Evolutionary conservation across 2,797 vertebrate species (phyloP), one percentile per base, ranked within the genome.

Genomic region (Aeoliscus strigatus): DNA sequence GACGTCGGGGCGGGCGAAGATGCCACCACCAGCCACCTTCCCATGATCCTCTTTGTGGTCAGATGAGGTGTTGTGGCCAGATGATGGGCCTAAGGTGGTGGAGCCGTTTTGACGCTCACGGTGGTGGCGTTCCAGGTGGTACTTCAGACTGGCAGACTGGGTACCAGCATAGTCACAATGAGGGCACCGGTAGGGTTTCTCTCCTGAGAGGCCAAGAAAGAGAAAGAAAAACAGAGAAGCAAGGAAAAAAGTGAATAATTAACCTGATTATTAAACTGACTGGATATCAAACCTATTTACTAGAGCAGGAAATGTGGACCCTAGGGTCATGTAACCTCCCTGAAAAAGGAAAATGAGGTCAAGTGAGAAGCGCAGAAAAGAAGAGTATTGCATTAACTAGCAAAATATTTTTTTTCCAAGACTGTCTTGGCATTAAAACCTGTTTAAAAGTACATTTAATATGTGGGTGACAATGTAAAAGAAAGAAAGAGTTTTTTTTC

Each of bases 101-200:
- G 91, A 73, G 14, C 89, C 85, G 11, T 90, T 91, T 70, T 91
- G 89, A 67, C 93, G 91, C 78, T 94, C 92, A 29, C 92, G 83
- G 75, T 95, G 93, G 70, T 96, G 92, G 30, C 93, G 87, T 71
- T 95, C 92, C 33, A 94, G 86, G 72, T 96, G 93, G 66, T 95
- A 96, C 75, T 95, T 96, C 37, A 96, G 85, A 0, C 93, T 95
- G 26, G 92, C 93, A 0, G 93, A 94, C 55, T 95, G 93, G 32
- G 93, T 94, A 34, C 93, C 93, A 0, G 93, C 93, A 14, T 95
- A 96, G 81, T 94, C 93, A 65, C 93, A 96, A 84, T 94, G 93
- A 26, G 93, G 93, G 44, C 93, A 95, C 82, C 94, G 95, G 85
- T 94, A 96, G 10, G 93, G 93, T 56, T 92, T 89, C 72, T 96